Conservation (phyloP, 2,113 vertebrate species). For the Kobus ellipsiprymnus region DNA sequence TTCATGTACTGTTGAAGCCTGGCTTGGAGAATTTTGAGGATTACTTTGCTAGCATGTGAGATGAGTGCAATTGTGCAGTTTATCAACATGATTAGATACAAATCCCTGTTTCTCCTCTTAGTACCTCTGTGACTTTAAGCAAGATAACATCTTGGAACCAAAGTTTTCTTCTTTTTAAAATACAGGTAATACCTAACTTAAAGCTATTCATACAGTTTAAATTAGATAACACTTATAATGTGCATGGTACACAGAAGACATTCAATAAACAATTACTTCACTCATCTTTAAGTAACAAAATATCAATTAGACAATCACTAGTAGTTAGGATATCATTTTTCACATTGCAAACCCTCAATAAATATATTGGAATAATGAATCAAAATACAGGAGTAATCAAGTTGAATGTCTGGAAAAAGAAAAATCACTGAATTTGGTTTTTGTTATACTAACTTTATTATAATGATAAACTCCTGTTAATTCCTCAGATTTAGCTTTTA, state of each 20-base stretch:
- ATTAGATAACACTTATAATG: background rate
- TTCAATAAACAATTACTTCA: background rate
- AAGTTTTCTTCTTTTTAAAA: constrained; percentile 12
- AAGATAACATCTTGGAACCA: background rate
- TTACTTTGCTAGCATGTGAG: background rate
- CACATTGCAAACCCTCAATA: background rate
- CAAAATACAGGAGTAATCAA: background rate
- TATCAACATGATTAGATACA: background rate
- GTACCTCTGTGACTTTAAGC: background rate
- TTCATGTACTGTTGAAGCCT: background rate
- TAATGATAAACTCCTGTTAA: background rate
- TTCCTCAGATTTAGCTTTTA: background rate
- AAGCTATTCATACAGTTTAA: background rate
- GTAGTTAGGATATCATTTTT: background rate
- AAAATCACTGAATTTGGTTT: background rate
- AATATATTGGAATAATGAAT: background rate
- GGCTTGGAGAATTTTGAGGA: background rate
- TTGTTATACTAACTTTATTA: background rate
- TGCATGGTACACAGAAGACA: background rate
- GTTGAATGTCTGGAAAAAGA: background rate
- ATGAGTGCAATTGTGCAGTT: background rate
- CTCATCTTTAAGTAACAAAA: background rate
- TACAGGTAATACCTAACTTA: background rate
- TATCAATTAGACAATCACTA: background rate
- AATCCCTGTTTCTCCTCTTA: background rate